Evolutionary conservation across 37 sponge, comb jelly and placozoan species (phyloP), one percentile per base, ranked within the genome.

Genomic region (Trichoplax adhaerens): DNA sequence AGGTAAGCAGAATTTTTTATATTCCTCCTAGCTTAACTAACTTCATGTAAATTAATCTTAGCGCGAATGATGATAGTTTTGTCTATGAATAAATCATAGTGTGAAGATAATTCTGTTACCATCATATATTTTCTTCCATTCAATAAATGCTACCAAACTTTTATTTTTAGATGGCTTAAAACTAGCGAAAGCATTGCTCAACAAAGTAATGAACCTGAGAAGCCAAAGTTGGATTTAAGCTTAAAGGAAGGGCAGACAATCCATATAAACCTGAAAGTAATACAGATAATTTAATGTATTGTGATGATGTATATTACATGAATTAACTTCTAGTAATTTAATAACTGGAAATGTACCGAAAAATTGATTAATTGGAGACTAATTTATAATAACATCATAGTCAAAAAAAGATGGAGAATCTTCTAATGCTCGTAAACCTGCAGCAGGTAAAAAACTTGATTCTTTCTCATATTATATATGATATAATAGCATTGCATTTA

Each of bases 191-290:
- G 77, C 79, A 56, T 8, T 84, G 4, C 85, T 77, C 3, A 64
- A 80, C 63, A 77, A 91, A 69, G 83, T 74, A n/a, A 70, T 77
- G 4, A 65, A 82, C 2, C 90, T 85, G 1, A 58, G 65, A 1
- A 29, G 29, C 77, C 77, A 1, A 59, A 60, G 53, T 82, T 83
- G 58, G 94, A 93, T 58, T 85, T 86, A 65, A 85, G 89, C 56
- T 74, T 93, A n/a, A 88, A 88, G 55, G 77, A 55, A 5, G 94
- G 94, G n/a, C 77, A 93, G 74, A 79, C 82, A 1, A 78, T 81
- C 10, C 77, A 58, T 5, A 81, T 81, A 53, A 79, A 81, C 54
- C 53, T 81, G 3, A 76, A 72, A 69, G 77, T 81, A 2, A 76
- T 5, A n/a, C 68, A 12, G 49, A 66, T 12, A 50, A 66, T 5